Conservation (phyloP, 2,797 vertebrate genomes). For the Spinus olivaceus region DNA sequence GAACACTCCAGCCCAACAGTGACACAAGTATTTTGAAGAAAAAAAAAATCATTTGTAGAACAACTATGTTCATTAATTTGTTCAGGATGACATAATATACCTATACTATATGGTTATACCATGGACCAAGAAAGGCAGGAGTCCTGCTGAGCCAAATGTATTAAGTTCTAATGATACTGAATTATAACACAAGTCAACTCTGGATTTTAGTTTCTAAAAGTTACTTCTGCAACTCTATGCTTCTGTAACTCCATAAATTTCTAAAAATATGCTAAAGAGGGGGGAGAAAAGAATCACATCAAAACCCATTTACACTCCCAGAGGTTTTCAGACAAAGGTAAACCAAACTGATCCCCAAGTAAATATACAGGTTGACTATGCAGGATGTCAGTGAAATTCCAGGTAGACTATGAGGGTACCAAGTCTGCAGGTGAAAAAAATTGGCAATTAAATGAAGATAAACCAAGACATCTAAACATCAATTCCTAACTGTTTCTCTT, state of each 20-base stretch:
- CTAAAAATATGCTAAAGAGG: rapidly evolving
- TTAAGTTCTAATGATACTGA: neutral
- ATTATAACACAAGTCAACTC: neutral
- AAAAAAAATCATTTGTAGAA: neutral
- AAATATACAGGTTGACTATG: neutral
- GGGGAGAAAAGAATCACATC: rapidly evolving
- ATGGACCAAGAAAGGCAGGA: neutral
- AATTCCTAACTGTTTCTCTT: neutral
- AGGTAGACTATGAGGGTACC: neutral
- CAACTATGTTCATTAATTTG: neutral
- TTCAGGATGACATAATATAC: neutral
- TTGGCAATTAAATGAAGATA: neutral
- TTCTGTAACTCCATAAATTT: neutral
- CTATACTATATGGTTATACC: neutral
- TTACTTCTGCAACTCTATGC: neutral
- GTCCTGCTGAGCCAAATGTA: neutral
- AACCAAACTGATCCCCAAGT: neutral
- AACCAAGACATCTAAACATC: neutral
- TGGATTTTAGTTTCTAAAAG: neutral
- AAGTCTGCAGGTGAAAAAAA: neutral
- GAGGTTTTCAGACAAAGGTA: neutral
- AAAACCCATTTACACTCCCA: neutral
- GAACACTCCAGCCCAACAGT: neutral
- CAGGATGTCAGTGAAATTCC: neutral
- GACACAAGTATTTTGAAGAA: neutral